Evolutionary conservation across 1,140 invertebrate species (phyloP), one percentile per base, ranked within the genome.

Genomic region (Archivesica marissinica): DNA sequence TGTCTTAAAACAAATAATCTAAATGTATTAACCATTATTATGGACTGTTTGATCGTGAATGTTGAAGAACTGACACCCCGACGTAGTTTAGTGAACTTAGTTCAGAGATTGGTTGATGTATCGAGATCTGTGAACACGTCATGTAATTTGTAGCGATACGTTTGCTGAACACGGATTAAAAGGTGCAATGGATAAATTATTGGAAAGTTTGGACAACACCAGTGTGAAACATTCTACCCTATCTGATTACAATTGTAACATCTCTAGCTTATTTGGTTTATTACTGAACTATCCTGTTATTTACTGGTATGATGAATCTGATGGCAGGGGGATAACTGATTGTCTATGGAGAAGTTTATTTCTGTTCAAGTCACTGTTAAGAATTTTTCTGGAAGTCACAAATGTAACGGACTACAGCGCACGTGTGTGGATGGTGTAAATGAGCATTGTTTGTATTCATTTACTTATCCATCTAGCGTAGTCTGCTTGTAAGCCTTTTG

Each of bases 41-140:
- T 39, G 39, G 79, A 82, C 47, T 74, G 39, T 25, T 28, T 82
- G 11, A 74, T 82, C 41, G 66, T 82, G 0, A 82, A 82, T 74
- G 47, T 56, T 23, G 79, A 72, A 30, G 35, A 56, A 59, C 23
- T 72, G 17, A 54, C 15, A 17, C 30, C 68, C 17, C 28, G 17
- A 7, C 17, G 0, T 17, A 23, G 41, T 74, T 30, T n/a, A n/a
- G 44, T 38, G 17, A 23, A 44, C 7, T 9, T 72, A 17, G 7
- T 15, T 41, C 30, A 59, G 9, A 44, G 30, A 54, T 44, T 82
- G 0, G 44, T 82, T 56, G 52, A 82, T 61, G 79, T 82, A 6
- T 82, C 79, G 23, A 28, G 30, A 25, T 41, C 28, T 52, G 9
- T n/a, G 9, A 25, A 54, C 20, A 39, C 52, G 17, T 68, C 79